Conservation (phyloP, 2,888 invertebrate genomes). For the Andrena trimmerana region DNA sequence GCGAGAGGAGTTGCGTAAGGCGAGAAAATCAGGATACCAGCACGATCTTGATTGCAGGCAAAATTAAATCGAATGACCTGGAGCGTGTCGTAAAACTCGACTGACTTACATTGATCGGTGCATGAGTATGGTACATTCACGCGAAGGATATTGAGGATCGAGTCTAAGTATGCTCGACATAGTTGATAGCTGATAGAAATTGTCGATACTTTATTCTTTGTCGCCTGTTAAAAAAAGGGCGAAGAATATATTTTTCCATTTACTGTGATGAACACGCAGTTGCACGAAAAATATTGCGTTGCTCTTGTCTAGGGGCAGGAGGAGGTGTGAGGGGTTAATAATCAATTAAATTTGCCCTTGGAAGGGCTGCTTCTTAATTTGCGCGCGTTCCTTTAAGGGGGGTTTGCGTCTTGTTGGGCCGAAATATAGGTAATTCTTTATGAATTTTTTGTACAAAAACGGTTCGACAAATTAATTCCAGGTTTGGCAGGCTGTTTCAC, state of each 20-base stretch:
- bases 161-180: not conserved
- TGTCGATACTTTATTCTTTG: not conserved
- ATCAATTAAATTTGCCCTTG: constrained; percentile 19
- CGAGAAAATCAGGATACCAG: not conserved
- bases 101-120: not conserved
- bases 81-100: constrained; percentile 21
- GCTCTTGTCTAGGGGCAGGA: no score
- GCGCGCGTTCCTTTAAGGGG: not conserved
- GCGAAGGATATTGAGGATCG: not conserved
- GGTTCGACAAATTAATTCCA: no score
- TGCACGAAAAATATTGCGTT: no score
- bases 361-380: constrained; percentile 8
- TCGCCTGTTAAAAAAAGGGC: not conserved
- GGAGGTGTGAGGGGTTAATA: not conserved
- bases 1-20: constrained; percentile 1
- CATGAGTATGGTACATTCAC: not conserved
- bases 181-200: not conserved
- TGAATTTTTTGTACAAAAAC: no score
- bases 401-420: no score
- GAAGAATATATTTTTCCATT: not conserved
- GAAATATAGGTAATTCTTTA: no score
- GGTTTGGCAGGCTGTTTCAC: no score
- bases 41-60: constrained; percentile 8
- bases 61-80: constrained; percentile 29
- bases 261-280: no score